These are phyloP conservation scores for Periophthalmodon schlosseri DNA, from an alignment of 2,113 vertebrate genomes.

Conservation along the genomic window DNA sequence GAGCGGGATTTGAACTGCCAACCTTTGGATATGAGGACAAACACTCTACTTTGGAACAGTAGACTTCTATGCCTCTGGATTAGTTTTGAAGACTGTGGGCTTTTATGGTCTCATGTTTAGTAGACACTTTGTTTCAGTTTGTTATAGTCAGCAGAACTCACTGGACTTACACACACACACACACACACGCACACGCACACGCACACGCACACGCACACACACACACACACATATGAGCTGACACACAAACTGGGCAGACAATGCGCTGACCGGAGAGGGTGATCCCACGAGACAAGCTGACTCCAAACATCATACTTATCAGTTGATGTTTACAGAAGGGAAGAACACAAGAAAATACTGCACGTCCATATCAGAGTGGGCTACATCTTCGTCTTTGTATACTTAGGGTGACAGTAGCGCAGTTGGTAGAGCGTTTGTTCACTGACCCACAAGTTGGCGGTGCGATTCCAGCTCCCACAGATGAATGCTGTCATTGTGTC, in stretches of 20 bases:
- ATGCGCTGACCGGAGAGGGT: slow-evolving; percentile 35
- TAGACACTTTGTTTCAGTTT: slow-evolving; percentile 5
- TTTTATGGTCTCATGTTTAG: neutral
- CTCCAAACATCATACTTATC: slow-evolving; percentile 42
- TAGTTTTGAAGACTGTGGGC: no score
- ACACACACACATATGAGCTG: slow-evolving; percentile 19
- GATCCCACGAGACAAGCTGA: slow-evolving; percentile 54
- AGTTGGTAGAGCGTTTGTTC: no score
- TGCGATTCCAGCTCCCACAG: no score
- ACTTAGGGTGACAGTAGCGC: no score
- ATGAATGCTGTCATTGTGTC: no score
- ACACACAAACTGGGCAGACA: slow-evolving; percentile 32
- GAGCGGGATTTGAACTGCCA: no score
- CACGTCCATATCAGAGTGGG: slow-evolving; percentile 6
- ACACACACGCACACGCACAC: slow-evolving; percentile 4
- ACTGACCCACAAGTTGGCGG: no score
- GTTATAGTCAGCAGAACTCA: slow-evolving; percentile 19
- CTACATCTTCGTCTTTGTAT: neutral
- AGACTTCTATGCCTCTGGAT: no score
- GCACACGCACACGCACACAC: slow-evolving; percentile 9
- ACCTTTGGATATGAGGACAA: no score
- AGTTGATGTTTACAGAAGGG: slow-evolving; percentile 27
- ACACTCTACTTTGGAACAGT: no score
- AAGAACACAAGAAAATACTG: slow-evolving; percentile 22
- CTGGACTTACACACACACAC: neutral